A percentile compares a stretch with the other conserved stretches of the same genome.
Evolutionary conservation across 2,113 vertebrate species (phyloP).

Genomic region (Recurvirostra avosetta): DNA sequence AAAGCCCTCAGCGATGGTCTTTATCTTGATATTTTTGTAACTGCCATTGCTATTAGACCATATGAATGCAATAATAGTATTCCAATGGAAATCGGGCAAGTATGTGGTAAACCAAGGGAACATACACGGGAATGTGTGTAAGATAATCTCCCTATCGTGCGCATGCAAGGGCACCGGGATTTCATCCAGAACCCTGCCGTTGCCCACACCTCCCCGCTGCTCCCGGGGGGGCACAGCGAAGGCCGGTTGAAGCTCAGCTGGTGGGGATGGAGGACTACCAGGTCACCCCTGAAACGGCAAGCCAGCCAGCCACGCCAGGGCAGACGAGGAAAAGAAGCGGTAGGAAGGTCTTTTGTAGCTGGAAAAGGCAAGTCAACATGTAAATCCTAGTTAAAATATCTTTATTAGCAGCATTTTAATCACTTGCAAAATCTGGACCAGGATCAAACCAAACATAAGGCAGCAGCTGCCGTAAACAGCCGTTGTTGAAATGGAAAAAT

Average conservation of each 20-base stretch:
- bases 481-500: constrained; percentile 60
- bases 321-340: not conserved
- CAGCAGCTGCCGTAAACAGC: constrained; percentile 66
- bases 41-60: not conserved
- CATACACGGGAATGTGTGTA: not conserved
- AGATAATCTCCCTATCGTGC: not conserved
- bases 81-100: not conserved
- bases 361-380: constrained; percentile 65
- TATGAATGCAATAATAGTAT: not conserved
- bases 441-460: constrained; percentile 63
- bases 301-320: not conserved
- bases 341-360: constrained; percentile 16
- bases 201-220: not conserved
- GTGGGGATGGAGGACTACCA: not conserved
- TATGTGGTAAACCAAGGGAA: not conserved
- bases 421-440: constrained; percentile 53
- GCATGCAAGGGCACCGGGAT: not conserved
- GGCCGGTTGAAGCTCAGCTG: not conserved
- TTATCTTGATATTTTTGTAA: not conserved
- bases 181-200: not conserved
- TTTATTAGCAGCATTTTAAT: constrained; percentile 70
- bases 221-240: not conserved
- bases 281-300: not conserved
- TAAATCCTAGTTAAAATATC: constrained; percentile 56
- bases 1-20: rapidly evolving